Percentiles rank a stretch among this genome's conserved stretches.
phyloP scores from a whole-genome alignment of 2,113 vertebrate species.

The Cromileptes altivelis region DNA sequence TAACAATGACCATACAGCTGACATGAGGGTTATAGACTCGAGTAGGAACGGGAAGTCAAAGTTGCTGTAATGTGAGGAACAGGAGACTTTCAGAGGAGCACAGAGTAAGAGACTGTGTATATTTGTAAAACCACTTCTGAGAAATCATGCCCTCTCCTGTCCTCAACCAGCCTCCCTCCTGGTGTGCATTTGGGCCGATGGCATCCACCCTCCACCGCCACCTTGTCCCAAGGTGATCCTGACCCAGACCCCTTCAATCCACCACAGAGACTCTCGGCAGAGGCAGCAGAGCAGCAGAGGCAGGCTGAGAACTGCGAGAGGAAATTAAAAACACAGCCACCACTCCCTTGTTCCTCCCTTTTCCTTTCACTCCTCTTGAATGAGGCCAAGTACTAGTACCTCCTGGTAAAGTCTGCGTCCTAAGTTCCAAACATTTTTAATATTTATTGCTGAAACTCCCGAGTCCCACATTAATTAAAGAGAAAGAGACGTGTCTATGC shows the following conservation, averaged over 20 bases:
- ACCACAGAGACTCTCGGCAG: slow-evolving; percentile 36
- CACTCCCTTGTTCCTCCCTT: slow-evolving; percentile 60
- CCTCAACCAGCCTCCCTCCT: slow-evolving; percentile 21
- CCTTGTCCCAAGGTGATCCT: slow-evolving; percentile 40
- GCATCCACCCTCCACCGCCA: neutral
- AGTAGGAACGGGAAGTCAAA: neutral
- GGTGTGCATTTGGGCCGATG: neutral
- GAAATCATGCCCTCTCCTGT: neutral
- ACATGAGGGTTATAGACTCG: neutral
- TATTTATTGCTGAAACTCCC: slow-evolving; percentile 25
- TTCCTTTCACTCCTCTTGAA: slow-evolving; percentile 40
- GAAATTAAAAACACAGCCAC: slow-evolving; percentile 78
- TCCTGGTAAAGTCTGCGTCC: slow-evolving; percentile 31
- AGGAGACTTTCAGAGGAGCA: slow-evolving; percentile 5
- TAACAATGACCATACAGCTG: slow-evolving; percentile 5
- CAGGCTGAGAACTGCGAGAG: slow-evolving; percentile 43
- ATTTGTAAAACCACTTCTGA: neutral
- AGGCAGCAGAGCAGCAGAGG: slow-evolving; percentile 38
- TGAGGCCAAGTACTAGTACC: slow-evolving; percentile 40
- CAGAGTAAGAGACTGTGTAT: neutral
- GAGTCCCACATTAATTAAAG: slow-evolving; percentile 11
- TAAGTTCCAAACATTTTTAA: slow-evolving; percentile 31
- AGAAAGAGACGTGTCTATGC: neutral
- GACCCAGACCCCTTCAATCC: slow-evolving; percentile 42
- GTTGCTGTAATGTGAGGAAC: neutral